Evolutionary conservation across 2,888 invertebrate genomes (phyloP), one percentile per base, ranked within the genome.

Genomic region (Ashinkailepas kermadecensis): DNA sequence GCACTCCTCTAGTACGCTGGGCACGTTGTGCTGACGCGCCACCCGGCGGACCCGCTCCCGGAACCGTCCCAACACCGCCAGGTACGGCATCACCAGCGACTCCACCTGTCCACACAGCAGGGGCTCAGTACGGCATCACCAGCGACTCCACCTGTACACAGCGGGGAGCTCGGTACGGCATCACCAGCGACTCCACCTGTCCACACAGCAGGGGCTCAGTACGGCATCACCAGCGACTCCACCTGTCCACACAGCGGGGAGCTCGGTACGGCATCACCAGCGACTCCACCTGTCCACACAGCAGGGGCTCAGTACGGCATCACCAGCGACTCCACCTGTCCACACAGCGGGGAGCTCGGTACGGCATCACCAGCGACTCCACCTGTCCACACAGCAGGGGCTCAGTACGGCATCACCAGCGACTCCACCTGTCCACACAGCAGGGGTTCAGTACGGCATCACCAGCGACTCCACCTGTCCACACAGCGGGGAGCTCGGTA

Each of bases 61-160:
- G 89, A 99, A 99, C 84, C 92, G 90, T 2, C 97, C 93, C 85
- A 98, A 88, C 54, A 94, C 93, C 84, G 92, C 91, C 81, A 99
- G 88, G 88, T 95, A 97, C 0, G 98, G 98, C 92, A 97, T 92
- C 81, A 97, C 91, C 78, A 70, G 57, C 56, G 58, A 81, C 82
- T 80, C 79, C 82, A 81, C n/a, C 67, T 80, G 56, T 59, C 59
- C 59, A 59, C 59, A 11, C 15, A 15, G 15, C 59, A 7, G 59
- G 15, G 59, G 59, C 39, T 39, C 39, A 4, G 59, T 59, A 58
- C 58, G 58, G 58, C 59, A 59, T 59, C 59, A 59, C 59, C 59
- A 59, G 59, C 59, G 59, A 59, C 59, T 59, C 59, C 59, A 59
- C 59, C 59, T 59, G 7, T 13, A 78, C 78, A 78, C 78, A 15